Base-by-base conservation (phyloP, 1,140 invertebrate species). In the Drosophila neocordata region DNA sequence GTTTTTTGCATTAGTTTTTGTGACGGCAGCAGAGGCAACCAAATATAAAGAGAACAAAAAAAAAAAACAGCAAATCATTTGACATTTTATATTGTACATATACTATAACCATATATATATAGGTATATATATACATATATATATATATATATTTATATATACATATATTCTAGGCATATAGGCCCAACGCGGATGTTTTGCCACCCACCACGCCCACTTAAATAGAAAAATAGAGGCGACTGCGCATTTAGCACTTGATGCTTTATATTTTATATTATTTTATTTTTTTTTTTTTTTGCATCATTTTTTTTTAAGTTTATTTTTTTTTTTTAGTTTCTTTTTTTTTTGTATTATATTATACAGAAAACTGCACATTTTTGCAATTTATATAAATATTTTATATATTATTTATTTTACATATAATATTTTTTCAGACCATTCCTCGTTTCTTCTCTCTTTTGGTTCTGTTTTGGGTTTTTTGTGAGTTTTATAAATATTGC, bases 371-470 rank as follows among this genome's bases (percentile, higher is more conserved):
- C 65, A 74, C 81, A 81, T 81, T 85, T 82, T 82, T 85, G 74
- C 83, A 88, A 87, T 87, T 87, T 87, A 87, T 87, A 87, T 87
- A 87, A 87, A 88, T 87, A 87, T 87, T 82, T 88, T 87, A 87
- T 87, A 76, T 63, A 87, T 87, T 82, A 85, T 87, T 85, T 85
- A 87, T 87, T 87, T 87, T 87, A 79, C 75, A 87, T 66, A 87
- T 82, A 75, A 64, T 59, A 65, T 67, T 71, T 87, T 72, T 85
- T 73, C 59, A 72, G 55, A 34, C 53, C 41, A 62, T 27, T 64
- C 73, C 13, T 24, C 56, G 38, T 78, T 67, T 37, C 27, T 6
- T 55, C 24, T 57, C 13, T 35, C 22, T 63, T 72, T 59, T 41
- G 18, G 4, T 37, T 52, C 73, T 77, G 22, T 55, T 20, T 48